Conservation (phyloP, 2,888 invertebrate genomes). For the Melangyna quadrimaculata region DNA sequence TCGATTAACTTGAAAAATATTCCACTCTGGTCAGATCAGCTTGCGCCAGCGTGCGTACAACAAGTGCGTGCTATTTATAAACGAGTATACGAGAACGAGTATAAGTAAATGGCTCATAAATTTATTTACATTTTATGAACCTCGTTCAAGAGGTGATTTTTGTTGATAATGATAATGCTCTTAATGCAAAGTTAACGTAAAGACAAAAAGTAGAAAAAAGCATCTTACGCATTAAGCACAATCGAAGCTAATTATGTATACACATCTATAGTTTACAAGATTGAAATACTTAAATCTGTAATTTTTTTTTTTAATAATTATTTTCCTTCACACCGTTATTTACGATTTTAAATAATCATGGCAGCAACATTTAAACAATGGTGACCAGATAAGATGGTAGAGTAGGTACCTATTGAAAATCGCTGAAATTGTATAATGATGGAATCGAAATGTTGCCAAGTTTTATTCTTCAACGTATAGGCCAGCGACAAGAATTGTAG, state of each 20-base stretch:
- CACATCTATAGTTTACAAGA: slow-evolving; percentile 4
- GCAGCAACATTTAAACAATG: slow-evolving; percentile 11
- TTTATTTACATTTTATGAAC: slow-evolving; percentile 27
- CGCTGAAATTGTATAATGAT: background rate
- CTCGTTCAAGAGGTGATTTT: slow-evolving; percentile 32
- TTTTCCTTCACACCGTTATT: slow-evolving; percentile 1
- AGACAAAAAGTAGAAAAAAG: background rate
- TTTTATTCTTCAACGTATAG: background rate
- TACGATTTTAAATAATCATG: background rate
- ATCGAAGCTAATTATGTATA: slow-evolving; percentile 25
- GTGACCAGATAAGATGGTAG: slow-evolving; percentile 18
- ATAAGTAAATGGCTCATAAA: slow-evolving; percentile 37
- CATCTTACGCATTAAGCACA: background rate
- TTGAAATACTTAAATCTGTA: slow-evolving; percentile 17
- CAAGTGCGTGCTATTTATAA: slow-evolving; percentile 40
- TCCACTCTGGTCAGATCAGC: slow-evolving; percentile 64
- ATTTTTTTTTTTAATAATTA: slow-evolving; percentile 5
- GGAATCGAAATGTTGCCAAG: background rate
- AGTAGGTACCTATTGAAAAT: background rate
- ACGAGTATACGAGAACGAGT: slow-evolving; percentile 1
- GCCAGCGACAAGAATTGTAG: background rate
- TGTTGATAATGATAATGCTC: slow-evolving; percentile 30
- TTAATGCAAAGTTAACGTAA: background rate
- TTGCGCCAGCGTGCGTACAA: slow-evolving; percentile 42
- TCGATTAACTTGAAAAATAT: slow-evolving; percentile 53